These are phyloP conservation scores for Nyctibius bracteatus DNA, from an alignment of 2,113 vertebrate species.

Conservation along the genomic window DNA sequence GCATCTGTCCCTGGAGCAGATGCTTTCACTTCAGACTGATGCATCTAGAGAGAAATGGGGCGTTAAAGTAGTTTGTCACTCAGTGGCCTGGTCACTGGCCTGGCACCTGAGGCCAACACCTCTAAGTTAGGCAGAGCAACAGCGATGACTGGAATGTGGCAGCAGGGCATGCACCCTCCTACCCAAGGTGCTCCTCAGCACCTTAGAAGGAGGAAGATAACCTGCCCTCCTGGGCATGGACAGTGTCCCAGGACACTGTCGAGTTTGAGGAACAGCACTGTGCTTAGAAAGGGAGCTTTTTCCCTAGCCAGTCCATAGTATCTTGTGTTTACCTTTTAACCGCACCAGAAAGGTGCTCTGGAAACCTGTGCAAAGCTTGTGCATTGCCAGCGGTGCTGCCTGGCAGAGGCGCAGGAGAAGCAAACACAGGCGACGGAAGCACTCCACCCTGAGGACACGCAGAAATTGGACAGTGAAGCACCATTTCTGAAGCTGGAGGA, in stretches of 20 bases:
- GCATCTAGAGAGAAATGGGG: background rate
- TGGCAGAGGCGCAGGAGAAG: background rate
- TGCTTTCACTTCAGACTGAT: background rate
- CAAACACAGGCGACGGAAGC: background rate
- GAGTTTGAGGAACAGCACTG: accelerated
- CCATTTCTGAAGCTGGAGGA: background rate
- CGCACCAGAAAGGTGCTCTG: background rate
- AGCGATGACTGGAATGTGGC: accelerated
- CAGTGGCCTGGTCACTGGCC: accelerated
- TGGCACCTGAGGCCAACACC: background rate
- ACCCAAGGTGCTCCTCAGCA: background rate
- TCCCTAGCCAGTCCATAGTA: background rate
- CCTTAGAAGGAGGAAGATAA: background rate
- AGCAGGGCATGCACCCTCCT: background rate
- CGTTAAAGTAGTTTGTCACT: background rate
- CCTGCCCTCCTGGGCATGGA: background rate
- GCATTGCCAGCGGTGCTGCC: background rate
- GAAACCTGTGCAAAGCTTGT: background rate
- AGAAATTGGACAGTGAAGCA: background rate
- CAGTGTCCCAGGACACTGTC: background rate
- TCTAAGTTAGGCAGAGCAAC: background rate
- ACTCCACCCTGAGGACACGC: background rate
- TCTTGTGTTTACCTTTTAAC: background rate
- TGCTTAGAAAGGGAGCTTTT: background rate
- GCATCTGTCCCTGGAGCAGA: background rate